Evolutionary conservation across 1,140 invertebrate species (phyloP).

Genomic region (Harpegnathos saltator): DNA sequence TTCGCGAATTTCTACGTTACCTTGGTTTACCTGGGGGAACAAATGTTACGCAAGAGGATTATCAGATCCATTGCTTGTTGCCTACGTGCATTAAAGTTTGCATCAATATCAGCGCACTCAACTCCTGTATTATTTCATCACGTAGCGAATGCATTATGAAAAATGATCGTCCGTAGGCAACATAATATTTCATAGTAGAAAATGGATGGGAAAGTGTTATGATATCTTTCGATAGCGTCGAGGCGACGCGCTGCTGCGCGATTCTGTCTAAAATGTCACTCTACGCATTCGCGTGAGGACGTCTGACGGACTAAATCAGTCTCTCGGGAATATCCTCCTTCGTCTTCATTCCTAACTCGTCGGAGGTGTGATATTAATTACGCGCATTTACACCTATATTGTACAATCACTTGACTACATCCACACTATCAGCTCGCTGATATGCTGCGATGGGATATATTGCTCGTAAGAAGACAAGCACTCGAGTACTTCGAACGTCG

Average conservation of each 20-base stretch:
- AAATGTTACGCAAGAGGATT: constrained; percentile 47
- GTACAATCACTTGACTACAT: no score
- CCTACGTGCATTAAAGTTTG: constrained; percentile 31
- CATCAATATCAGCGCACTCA: constrained; percentile 37
- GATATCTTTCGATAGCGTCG: background rate
- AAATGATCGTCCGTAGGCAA: constrained; percentile 22
- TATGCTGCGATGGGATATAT: no score
- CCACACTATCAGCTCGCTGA: no score
- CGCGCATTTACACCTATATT: no score
- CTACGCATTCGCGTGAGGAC: no score
- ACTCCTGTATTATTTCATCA: background rate
- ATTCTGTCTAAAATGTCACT: no score
- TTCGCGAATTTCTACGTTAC: constrained; percentile 42
- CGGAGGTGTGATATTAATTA: no score
- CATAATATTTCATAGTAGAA: constrained; percentile 3
- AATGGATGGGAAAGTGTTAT: background rate
- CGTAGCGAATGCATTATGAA: constrained; percentile 10
- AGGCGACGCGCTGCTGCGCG: background rate
- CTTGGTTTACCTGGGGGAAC: constrained; percentile 47
- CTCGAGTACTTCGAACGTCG: no score
- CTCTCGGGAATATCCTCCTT: no score
- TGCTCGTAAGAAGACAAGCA: no score
- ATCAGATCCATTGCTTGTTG: constrained; percentile 27
- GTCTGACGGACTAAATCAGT: no score
- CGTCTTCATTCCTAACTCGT: no score